phyloP scores from a whole-genome alignment of 2,888 invertebrate genomes.

The Macroteleia sp. region DNA sequence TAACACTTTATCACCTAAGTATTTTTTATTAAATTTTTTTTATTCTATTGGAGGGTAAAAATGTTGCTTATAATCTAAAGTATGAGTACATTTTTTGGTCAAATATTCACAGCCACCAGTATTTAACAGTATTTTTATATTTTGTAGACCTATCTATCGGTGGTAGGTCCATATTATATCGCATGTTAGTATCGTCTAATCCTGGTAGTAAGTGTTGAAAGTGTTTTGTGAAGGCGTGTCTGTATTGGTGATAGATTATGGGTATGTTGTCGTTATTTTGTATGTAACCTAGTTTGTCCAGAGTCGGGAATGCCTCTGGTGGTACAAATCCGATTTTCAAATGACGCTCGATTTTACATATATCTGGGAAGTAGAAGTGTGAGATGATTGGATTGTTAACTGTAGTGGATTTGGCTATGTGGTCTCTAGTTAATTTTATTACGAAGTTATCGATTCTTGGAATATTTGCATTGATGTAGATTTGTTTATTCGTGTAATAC shows the following conservation, averaged over 20 bases:
- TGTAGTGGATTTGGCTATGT: not conserved
- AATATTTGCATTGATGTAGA: not conserved
- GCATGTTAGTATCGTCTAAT: too few relatives aligned
- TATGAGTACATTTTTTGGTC: too few relatives aligned
- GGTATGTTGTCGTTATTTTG: not conserved
- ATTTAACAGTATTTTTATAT: too few relatives aligned
- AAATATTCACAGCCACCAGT: too few relatives aligned
- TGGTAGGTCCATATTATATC: too few relatives aligned
- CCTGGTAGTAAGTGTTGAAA: not conserved
- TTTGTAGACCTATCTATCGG: too few relatives aligned
- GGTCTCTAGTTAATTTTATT: conserved; percentile 12
- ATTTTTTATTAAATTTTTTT: too few relatives aligned
- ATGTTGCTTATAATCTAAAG: too few relatives aligned
- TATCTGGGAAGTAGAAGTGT: not conserved
- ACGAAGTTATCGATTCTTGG: conserved; percentile 10
- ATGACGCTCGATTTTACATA: too few relatives aligned
- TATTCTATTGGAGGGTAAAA: too few relatives aligned
- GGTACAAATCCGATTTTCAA: not conserved
- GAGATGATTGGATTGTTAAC: not conserved
- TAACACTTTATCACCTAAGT: too few relatives aligned
- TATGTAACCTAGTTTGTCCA: not conserved
- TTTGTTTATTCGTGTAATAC: not conserved
- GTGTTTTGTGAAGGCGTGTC: conserved; percentile 6
- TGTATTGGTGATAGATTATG: not conserved
- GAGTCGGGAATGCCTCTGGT: not conserved